Percentiles rank a stretch among this genome's conserved stretches.
Evolutionary conservation across 2,888 invertebrate genomes (phyloP).

Genomic region (Baronia brevicornis): DNA sequence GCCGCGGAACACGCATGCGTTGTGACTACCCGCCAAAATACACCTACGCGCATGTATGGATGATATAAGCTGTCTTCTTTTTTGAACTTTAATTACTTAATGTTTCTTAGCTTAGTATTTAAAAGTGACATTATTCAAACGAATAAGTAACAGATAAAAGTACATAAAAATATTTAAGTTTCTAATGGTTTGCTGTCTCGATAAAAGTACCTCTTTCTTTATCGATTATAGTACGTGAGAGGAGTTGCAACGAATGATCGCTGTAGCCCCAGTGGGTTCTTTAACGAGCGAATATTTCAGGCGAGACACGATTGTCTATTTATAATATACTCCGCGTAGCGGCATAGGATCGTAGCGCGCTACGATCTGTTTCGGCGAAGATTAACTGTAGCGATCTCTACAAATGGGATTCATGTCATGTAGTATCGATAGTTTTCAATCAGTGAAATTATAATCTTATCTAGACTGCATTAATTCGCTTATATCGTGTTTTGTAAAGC

Average conservation of each 20-base stretch:
- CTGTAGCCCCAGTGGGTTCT: conserved; percentile 7
- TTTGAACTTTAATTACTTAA: conserved; percentile 56
- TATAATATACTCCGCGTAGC: conserved; percentile 26
- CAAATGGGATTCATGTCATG: conserved; percentile 5
- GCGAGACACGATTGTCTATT: conserved; percentile 20
- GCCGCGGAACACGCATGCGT: conserved; percentile 57
- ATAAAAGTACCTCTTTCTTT: background rate
- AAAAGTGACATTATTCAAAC: conserved; percentile 13
- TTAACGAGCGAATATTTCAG: conserved; percentile 15
- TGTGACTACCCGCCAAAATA: conserved; percentile 66
- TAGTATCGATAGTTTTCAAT: too few relatives aligned
- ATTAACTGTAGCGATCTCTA: conserved; percentile 17
- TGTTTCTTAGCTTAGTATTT: too few relatives aligned
- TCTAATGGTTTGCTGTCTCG: too few relatives aligned
- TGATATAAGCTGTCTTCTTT: conserved; percentile 38
- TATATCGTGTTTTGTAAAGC: too few relatives aligned
- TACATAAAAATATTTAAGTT: background rate
- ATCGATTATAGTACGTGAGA: conserved; percentile 6
- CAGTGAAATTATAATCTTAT: too few relatives aligned
- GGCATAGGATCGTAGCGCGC: conserved; percentile 23
- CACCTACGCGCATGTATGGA: conserved; percentile 70
- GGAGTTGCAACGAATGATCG: conserved; percentile 5
- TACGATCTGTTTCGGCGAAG: conserved; percentile 42
- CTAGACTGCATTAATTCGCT: too few relatives aligned
- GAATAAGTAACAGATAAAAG: too few relatives aligned